Conservation (phyloP, 2,797 vertebrate species). For the Eulemur mongoz region DNA sequence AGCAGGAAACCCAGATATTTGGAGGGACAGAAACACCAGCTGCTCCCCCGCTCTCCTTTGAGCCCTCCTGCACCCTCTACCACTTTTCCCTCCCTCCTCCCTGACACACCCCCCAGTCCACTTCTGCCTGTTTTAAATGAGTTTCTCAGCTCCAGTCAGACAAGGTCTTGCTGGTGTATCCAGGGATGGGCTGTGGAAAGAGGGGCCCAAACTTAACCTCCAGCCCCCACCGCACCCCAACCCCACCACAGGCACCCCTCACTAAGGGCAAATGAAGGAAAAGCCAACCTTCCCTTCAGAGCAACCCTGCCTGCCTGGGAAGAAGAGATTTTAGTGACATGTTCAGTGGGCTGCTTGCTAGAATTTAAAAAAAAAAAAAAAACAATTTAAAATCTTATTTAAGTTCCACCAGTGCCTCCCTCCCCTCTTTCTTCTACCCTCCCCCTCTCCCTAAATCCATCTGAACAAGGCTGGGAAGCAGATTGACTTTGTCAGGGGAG, state of each 20-base stretch:
- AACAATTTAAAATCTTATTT: conserved; percentile 62
- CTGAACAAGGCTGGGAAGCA: conserved; percentile 57
- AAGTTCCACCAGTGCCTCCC: conserved; percentile 72
- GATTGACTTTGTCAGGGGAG: conserved; percentile 56
- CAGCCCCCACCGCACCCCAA: not conserved
- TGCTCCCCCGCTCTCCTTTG: not conserved
- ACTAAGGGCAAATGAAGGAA: not conserved
- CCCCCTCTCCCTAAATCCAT: not conserved
- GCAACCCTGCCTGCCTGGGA: not conserved
- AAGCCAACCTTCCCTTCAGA: conserved; percentile 27
- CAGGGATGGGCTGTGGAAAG: conserved; percentile 46
- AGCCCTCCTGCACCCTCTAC: not conserved
- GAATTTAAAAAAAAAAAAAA: not conserved
- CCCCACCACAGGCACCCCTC: not conserved
- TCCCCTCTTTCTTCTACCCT: not conserved
- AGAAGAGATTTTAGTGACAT: conserved; percentile 48
- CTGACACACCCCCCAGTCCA: not conserved
- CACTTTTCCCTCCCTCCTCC: not conserved
- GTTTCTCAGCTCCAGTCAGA: conserved; percentile 57
- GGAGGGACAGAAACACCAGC: conserved; percentile 46
- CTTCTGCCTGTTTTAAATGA: conserved; percentile 59
- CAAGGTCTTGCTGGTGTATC: conserved; percentile 44
- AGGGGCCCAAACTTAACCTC: not conserved
- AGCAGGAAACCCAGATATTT: conserved; percentile 57
- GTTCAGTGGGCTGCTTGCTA: conserved; percentile 49